Conservation (phyloP, 2,797 vertebrate species). For the Gastrophryne carolinensis region DNA sequence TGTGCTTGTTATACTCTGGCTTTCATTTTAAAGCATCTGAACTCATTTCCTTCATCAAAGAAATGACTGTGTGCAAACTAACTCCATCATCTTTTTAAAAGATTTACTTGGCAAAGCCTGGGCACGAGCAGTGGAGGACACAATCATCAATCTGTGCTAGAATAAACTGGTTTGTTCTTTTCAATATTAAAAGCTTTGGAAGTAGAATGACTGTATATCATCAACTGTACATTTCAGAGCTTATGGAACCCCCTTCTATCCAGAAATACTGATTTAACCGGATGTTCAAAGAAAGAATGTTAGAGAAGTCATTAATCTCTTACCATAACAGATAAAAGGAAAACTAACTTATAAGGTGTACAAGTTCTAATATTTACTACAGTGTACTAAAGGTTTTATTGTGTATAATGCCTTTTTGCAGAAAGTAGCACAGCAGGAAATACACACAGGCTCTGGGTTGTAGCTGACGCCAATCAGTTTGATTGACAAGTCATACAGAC, state of each 20-base stretch:
- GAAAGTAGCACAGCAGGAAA: too few relatives aligned
- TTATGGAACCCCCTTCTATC: not conserved
- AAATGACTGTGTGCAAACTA: constrained; percentile 24
- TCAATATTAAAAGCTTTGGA: not conserved
- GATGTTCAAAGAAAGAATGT: not conserved
- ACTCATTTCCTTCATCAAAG: constrained; percentile 26
- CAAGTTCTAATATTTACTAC: too few relatives aligned
- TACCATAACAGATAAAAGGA: not conserved
- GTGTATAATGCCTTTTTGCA: too few relatives aligned
- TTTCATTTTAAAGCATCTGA: constrained; percentile 2
- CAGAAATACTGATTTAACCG: not conserved
- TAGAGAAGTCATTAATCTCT: not conserved
- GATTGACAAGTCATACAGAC: too few relatives aligned
- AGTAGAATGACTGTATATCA: not conserved
- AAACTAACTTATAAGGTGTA: too few relatives aligned
- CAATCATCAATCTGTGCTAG: constrained; percentile 38
- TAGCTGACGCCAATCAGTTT: too few relatives aligned
- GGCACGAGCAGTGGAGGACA: constrained; percentile 24
- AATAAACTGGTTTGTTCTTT: constrained; percentile 34
- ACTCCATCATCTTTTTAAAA: constrained; percentile 26
- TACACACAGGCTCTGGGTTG: too few relatives aligned
- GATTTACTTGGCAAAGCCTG: constrained; percentile 26
- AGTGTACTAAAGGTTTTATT: too few relatives aligned
- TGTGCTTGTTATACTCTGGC: not conserved
- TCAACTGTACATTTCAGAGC: not conserved